phyloP scores from a whole-genome alignment of 2,888 invertebrate species.

The Seira sanloemensis region DNA sequence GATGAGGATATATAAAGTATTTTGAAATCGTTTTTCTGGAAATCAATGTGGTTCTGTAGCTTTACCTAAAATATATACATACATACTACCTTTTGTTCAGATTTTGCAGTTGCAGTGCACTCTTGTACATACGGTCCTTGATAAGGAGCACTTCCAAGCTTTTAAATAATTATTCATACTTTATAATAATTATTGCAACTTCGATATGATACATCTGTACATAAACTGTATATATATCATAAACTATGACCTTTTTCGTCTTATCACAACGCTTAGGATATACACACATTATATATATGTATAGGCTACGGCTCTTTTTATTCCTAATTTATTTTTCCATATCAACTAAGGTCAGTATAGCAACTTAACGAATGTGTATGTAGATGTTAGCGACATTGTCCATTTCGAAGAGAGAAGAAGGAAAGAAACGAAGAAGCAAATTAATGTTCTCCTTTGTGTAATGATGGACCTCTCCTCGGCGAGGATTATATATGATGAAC shows the following conservation, averaged over 20 bases:
- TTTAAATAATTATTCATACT: not conserved
- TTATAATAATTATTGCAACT: too few relatives aligned
- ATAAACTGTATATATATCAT: not conserved
- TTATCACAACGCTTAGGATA: too few relatives aligned
- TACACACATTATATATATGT: too few relatives aligned
- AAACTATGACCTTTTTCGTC: not conserved
- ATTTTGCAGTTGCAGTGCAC: too few relatives aligned
- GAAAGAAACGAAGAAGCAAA: not conserved
- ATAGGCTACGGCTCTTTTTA: too few relatives aligned
- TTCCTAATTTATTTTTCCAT: conserved; percentile 60
- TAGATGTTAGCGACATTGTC: not conserved
- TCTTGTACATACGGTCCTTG: too few relatives aligned
- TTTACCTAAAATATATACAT: not conserved
- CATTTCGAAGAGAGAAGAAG: not conserved
- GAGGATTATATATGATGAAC: not conserved
- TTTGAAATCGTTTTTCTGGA: not conserved
- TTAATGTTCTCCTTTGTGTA: not conserved
- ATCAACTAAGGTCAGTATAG: conserved; percentile 61
- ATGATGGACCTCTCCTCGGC: not conserved
- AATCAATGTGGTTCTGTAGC: not conserved
- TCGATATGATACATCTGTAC: too few relatives aligned
- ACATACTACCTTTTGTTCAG: too few relatives aligned
- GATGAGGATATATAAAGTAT: not conserved
- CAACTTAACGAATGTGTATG: not conserved
- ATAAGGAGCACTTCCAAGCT: not conserved